Percentiles rank a stretch among this genome's conserved stretches.
These are phyloP conservation scores for Parotocinclus haroldoi DNA, from an alignment of 2,797 vertebrate genomes.

Conservation along the genomic window DNA sequence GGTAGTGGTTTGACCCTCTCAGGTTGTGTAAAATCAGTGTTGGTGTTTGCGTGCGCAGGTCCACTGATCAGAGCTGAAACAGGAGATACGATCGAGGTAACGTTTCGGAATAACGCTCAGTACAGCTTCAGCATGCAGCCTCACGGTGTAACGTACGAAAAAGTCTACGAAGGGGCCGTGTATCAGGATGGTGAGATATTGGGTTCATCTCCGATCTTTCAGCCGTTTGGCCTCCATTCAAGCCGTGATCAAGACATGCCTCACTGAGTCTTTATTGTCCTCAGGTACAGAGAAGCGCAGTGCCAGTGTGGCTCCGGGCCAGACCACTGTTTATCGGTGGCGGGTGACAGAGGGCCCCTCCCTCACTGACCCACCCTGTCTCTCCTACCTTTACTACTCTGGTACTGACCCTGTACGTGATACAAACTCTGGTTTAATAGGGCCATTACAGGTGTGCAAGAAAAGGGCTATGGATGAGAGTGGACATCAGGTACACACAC, in stretches of 20 bases:
- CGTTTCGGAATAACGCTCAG: conserved; percentile 17
- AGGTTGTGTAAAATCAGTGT: too few species aligned
- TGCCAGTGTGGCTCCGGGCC: conserved; percentile 68
- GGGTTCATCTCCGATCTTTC: too few species aligned
- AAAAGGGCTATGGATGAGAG: conserved; percentile 63
- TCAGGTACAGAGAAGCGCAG: conserved; percentile 60
- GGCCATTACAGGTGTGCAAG: conserved; percentile 78
- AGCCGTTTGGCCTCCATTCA: too few species aligned
- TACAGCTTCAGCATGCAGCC: conserved; percentile 73
- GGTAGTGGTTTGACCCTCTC: too few species aligned
- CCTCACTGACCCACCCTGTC: conserved; percentile 68
- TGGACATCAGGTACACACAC: conserved; percentile 68
- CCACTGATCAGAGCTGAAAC: background rate
- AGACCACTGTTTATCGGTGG: conserved; percentile 76
- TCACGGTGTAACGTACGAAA: conserved; percentile 72
- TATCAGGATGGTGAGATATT: conserved; percentile 68
- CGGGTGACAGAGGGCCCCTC: conserved; percentile 72
- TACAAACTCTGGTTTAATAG: conserved; percentile 77
- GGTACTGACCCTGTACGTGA: conserved; percentile 70
- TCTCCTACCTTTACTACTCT: conserved; percentile 81
- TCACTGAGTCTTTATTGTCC: background rate
- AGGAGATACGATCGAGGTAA: conserved; percentile 56
- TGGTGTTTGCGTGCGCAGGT: background rate
- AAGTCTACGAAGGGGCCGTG: conserved; percentile 63
- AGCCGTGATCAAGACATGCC: too few species aligned